A percentile compares a stretch with the other conserved stretches of the same genome.
Conservation (phyloP, 2,888 invertebrate genomes). For the Drosophila colorata region DNA sequence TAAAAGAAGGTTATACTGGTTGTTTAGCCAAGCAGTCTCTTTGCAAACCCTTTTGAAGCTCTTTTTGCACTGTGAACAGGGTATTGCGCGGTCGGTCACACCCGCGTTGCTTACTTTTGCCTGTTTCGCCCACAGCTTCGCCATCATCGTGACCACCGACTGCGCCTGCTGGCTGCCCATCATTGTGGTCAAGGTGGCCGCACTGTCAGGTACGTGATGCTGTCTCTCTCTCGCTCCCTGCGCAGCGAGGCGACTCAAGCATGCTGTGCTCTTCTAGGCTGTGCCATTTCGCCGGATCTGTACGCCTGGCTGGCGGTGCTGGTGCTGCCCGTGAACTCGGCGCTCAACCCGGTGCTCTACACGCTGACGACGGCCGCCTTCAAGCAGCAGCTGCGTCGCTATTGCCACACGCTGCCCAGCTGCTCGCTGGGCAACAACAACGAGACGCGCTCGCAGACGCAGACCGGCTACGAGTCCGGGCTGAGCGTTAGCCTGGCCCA, state of each 20-base stretch:
- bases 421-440: conserved; percentile 73
- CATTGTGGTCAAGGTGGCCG: conserved; percentile 87
- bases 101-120: not conserved
- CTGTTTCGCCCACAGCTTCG: conserved; percentile 83
- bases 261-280: conserved; percentile 83
- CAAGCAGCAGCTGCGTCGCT: conserved; percentile 86
- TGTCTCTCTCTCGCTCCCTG: not conserved
- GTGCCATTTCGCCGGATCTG: conserved; percentile 86
- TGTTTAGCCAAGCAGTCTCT: no score
- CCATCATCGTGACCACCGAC: conserved; percentile 87
- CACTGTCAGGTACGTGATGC: conserved; percentile 86
- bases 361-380: conserved; percentile 88
- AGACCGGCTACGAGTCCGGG: conserved; percentile 85
- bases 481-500: conserved; percentile 85
- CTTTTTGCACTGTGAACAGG: not conserved
- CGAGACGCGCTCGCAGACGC: conserved; percentile 81
- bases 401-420: conserved; percentile 74
- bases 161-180: conserved; percentile 88
- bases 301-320: conserved; percentile 88
- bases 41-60: no score
- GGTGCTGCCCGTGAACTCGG: conserved; percentile 88
- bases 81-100: not conserved
- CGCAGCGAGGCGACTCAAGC: not conserved
- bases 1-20: no score
- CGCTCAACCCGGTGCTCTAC: conserved; percentile 88